These are phyloP conservation scores for Azorinus chamasolen DNA, from an alignment of 2,888 invertebrate species.

Conservation along the genomic window DNA sequence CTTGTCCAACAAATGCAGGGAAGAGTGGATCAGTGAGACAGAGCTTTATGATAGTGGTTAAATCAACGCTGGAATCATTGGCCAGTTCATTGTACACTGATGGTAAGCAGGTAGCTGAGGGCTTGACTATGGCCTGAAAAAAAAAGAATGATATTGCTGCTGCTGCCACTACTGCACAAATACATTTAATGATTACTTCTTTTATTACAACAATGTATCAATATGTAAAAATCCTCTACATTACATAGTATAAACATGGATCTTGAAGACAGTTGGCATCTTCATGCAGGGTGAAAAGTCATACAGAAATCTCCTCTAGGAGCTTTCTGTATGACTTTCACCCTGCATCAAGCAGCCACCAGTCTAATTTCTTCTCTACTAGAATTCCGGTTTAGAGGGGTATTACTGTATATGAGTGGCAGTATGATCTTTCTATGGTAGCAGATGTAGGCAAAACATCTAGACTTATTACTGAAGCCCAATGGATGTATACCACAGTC, in stretches of 20 bases:
- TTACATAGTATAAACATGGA: too few relatives aligned
- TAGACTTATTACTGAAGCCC: too few relatives aligned
- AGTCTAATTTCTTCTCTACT: too few relatives aligned
- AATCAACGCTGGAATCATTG: conserved; percentile 15
- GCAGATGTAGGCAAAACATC: too few relatives aligned
- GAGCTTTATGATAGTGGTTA: conserved; percentile 68
- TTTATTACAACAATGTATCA: not conserved
- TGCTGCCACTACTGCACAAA: too few relatives aligned
- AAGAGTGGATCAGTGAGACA: conserved; percentile 80
- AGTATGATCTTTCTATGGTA: too few relatives aligned
- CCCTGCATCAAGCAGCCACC: too few relatives aligned
- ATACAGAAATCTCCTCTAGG: not conserved
- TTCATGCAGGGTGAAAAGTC: not conserved
- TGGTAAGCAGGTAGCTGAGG: conserved; percentile 49
- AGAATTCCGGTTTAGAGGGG: too few relatives aligned
- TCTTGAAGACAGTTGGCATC: not conserved
- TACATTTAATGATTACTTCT: not conserved
- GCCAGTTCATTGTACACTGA: conserved; percentile 48
- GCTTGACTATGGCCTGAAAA: conserved; percentile 61
- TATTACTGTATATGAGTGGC: too few relatives aligned
- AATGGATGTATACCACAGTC: too few relatives aligned
- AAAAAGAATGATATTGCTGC: too few relatives aligned
- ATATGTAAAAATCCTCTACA: not conserved
- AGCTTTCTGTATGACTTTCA: not conserved
- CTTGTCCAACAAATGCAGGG: conserved; percentile 80